These are phyloP conservation scores for Macropodus opercularis DNA, from an alignment of 2,797 vertebrate species.

Conservation along the genomic window DNA sequence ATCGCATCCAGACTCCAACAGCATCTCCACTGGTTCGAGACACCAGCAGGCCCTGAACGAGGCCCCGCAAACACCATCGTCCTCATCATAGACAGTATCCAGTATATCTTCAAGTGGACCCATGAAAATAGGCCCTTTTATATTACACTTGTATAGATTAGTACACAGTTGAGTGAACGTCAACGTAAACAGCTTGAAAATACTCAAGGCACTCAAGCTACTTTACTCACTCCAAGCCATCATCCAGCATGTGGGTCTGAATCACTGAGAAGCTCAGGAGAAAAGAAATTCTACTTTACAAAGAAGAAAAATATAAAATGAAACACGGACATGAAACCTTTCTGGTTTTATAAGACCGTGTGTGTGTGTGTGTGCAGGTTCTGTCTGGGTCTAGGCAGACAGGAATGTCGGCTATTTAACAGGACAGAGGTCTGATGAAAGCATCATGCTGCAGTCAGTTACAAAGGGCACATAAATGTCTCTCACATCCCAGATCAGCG, in stretches of 20 bases:
- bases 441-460: slow-evolving; percentile 30
- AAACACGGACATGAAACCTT: slow-evolving; percentile 9
- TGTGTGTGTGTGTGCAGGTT: slow-evolving; percentile 6
- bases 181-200: slow-evolving; percentile 4
- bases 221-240: no score
- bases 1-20: no score
- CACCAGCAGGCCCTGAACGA: no score
- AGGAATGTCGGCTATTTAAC: slow-evolving; percentile 46
- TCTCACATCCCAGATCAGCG: slow-evolving; percentile 20
- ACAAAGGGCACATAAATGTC: slow-evolving; percentile 50
- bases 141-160: no score
- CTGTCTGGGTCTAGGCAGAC: slow-evolving; percentile 28
- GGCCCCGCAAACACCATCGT: no score
- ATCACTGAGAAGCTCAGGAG: slow-evolving; percentile 2
- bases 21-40: no score
- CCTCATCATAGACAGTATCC: no score
- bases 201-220: no score
- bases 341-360: slow-evolving; percentile 6
- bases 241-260: neutral
- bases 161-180: neutral
- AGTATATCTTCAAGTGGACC: neutral
- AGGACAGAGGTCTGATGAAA: slow-evolving; percentile 30
- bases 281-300: slow-evolving; percentile 11
- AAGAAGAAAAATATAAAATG: slow-evolving; percentile 28
- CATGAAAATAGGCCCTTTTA: neutral